A percentile compares a stretch with the other conserved stretches of the same genome.
Evolutionary conservation across 2,888 invertebrate genomes (phyloP).

Genomic region (Drosophila lacicola): DNA sequence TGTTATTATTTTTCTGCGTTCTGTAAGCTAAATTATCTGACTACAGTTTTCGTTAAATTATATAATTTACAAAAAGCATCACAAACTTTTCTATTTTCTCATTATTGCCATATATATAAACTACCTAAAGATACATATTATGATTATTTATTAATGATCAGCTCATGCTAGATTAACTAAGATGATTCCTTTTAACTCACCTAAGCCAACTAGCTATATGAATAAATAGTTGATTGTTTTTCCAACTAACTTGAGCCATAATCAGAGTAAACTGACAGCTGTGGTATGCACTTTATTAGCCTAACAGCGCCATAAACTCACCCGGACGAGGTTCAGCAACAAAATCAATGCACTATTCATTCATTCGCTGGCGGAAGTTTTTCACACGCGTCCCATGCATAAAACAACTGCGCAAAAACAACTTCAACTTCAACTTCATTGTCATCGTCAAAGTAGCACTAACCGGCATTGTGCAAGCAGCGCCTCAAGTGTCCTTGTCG

Average conservation of each 20-base stretch:
- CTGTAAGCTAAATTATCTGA: constrained; percentile 77
- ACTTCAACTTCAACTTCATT: constrained; percentile 46
- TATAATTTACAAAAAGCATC: constrained; percentile 63
- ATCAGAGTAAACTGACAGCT: neutral
- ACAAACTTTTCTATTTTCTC: constrained; percentile 34
- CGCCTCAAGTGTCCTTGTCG: constrained; percentile 62
- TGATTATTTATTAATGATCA: too few species aligned
- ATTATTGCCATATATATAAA: constrained; percentile 15
- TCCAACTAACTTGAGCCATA: neutral
- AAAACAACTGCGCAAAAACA: constrained; percentile 33
- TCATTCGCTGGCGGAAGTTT: constrained; percentile 49
- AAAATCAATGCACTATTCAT: constrained; percentile 41
- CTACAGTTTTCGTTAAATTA: constrained; percentile 76
- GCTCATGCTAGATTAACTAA: too few species aligned
- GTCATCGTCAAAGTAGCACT: constrained; percentile 47
- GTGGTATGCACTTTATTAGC: constrained; percentile 36
- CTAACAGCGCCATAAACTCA: constrained; percentile 43
- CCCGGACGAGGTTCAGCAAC: constrained; percentile 36
- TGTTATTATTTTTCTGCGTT: constrained; percentile 60
- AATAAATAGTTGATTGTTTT: too few species aligned
- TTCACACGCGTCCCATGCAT: constrained; percentile 48
- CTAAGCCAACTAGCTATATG: too few species aligned
- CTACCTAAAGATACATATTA: constrained; percentile 3
- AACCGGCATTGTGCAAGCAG: constrained; percentile 54
- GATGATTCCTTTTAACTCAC: too few species aligned